phyloP scores from a whole-genome alignment of 2,797 vertebrate genomes.

The Sitta carolinensis region DNA sequence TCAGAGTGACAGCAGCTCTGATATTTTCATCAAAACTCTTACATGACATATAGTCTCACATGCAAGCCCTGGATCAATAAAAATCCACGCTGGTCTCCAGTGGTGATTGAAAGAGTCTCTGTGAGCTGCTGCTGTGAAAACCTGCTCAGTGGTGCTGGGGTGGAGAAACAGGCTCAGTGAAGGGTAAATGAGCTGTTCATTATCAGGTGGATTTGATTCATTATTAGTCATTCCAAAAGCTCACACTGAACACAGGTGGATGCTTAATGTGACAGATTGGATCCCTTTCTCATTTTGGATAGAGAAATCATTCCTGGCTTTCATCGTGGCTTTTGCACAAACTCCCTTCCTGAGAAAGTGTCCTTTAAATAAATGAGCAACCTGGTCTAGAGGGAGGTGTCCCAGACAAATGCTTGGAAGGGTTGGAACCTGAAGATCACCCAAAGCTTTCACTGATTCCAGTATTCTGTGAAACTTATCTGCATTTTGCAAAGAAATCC shows the following conservation, averaged over 20 bases:
- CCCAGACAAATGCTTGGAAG: no score
- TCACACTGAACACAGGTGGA: not conserved
- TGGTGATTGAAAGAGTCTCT: conserved; percentile 26
- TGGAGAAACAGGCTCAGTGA: not conserved
- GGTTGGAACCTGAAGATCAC: not conserved
- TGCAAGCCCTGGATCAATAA: conserved; percentile 39
- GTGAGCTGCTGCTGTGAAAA: not conserved
- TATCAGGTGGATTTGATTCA: conserved; percentile 12
- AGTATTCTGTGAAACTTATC: not conserved
- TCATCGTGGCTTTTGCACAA: not conserved
- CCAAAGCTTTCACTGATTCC: fast-evolving
- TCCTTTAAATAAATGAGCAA: not conserved
- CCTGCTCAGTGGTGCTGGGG: not conserved
- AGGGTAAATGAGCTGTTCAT: not conserved
- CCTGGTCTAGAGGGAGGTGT: not conserved
- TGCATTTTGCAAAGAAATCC: not conserved
- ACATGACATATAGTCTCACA: not conserved
- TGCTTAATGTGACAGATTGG: not conserved
- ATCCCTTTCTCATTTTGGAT: not conserved
- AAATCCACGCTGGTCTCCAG: not conserved
- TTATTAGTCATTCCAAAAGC: conserved; percentile 3
- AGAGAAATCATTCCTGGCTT: not conserved
- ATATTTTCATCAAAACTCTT: conserved; percentile 54
- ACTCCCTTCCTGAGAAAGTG: not conserved
- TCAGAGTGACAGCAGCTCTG: conserved; percentile 34